A percentile compares a stretch with the other conserved stretches of the same genome.
Evolutionary conservation across 2,113 vertebrate species (phyloP).

Genomic region (Mirza zaza): DNA sequence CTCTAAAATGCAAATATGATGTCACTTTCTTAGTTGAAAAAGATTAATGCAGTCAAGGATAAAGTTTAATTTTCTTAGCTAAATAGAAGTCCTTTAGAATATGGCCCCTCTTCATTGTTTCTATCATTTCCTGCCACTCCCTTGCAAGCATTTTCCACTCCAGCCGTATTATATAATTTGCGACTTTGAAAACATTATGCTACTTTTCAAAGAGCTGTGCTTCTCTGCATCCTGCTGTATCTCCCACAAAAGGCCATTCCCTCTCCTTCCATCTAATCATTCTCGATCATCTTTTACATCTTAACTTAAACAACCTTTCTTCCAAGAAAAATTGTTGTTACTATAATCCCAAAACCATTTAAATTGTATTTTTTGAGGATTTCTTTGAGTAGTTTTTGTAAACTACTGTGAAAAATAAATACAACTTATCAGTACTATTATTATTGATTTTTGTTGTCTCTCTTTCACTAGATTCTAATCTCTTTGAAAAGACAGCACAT

Average conservation of each 20-base stretch:
- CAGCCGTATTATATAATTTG: background rate
- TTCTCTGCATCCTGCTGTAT: background rate
- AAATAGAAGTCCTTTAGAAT: background rate
- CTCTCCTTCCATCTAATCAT: background rate
- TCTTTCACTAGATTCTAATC: background rate
- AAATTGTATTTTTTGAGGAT: background rate
- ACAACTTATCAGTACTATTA: background rate
- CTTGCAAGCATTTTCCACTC: background rate
- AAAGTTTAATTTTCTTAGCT: background rate
- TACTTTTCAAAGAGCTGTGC: background rate
- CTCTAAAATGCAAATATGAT: background rate
- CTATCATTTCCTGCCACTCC: background rate
- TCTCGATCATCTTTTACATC: background rate
- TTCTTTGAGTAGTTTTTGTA: background rate
- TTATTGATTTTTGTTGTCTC: background rate
- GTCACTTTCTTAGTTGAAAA: background rate
- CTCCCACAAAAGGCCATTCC: background rate
- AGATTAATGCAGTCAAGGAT: background rate
- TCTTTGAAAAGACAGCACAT: background rate
- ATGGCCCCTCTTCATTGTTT: background rate
- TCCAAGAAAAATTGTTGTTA: background rate
- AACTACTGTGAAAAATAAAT: constrained; percentile 7
- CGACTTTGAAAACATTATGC: background rate
- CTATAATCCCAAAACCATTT: background rate
- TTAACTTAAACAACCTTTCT: constrained; percentile 23